These are phyloP conservation scores for Platalea minor DNA, from an alignment of 2,797 vertebrate species.

Conservation along the genomic window DNA sequence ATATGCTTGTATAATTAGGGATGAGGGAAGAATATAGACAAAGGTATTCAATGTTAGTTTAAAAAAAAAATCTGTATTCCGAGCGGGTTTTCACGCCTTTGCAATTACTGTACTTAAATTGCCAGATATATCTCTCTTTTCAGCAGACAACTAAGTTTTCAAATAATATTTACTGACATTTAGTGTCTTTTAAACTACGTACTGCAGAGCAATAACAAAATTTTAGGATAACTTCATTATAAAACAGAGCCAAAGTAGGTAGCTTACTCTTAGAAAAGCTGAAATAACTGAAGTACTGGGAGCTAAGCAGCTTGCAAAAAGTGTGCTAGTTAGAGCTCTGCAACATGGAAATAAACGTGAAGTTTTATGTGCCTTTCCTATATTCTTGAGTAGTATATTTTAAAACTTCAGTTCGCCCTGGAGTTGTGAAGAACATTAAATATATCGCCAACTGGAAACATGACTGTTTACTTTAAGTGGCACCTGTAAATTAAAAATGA, in stretches of 20 bases:
- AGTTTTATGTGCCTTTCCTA: conserved; percentile 20
- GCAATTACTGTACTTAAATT: not conserved
- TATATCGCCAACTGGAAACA: not conserved
- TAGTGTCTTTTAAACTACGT: not conserved
- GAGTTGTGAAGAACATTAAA: conserved; percentile 1
- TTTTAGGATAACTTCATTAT: not conserved
- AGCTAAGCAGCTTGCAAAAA: not conserved
- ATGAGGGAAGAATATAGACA: not conserved
- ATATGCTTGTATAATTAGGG: not conserved
- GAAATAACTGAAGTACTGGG: not conserved
- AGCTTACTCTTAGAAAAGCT: not conserved
- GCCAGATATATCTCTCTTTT: not conserved
- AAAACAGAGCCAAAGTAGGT: not conserved
- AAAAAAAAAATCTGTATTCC: not conserved
- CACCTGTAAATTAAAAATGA: conserved; percentile 21
- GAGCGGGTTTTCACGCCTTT: not conserved
- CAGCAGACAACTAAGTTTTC: not conserved
- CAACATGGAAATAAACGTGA: not conserved
- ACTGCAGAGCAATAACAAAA: not conserved
- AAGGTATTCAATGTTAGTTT: not conserved
- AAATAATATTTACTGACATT: not conserved
- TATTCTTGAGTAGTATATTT: conserved; percentile 10
- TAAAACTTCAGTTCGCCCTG: not conserved
- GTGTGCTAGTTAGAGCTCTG: not conserved
- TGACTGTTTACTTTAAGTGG: not conserved